A percentile compares a stretch with the other conserved stretches of the same genome.
phyloP scores from a whole-genome alignment of 2,888 invertebrate species.

The Exocentrus adspersus region DNA sequence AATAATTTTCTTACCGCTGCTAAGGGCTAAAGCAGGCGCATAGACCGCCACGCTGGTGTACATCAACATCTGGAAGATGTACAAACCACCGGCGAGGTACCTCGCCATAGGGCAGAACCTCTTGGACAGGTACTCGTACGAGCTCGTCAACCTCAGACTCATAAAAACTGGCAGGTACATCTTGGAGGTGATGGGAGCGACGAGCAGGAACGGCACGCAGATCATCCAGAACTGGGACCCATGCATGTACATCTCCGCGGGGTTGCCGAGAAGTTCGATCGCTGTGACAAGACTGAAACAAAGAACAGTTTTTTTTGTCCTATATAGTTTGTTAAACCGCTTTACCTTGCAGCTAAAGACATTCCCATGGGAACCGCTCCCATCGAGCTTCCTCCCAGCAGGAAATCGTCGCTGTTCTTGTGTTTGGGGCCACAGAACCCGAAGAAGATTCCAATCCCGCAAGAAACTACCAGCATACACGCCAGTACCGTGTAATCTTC shows the following conservation, averaged over 20 bases:
- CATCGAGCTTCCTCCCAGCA: slow-evolving; percentile 85
- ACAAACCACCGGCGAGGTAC: slow-evolving; percentile 72
- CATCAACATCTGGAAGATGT: slow-evolving; percentile 80
- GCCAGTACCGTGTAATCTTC: slow-evolving; percentile 82
- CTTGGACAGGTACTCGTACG: slow-evolving; percentile 83
- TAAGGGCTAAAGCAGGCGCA: slow-evolving; percentile 86
- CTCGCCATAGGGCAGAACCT: slow-evolving; percentile 72
- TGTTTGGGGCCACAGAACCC: slow-evolving; percentile 82
- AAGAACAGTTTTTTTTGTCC: too few species aligned
- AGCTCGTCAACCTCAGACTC: slow-evolving; percentile 83
- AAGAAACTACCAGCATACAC: slow-evolving; percentile 80
- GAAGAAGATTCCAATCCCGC: slow-evolving; percentile 86
- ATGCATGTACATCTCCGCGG: slow-evolving; percentile 89
- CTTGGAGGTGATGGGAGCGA: slow-evolving; percentile 81
- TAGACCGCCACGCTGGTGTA: slow-evolving; percentile 89
- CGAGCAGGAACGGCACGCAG: slow-evolving; percentile 80
- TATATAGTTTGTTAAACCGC: too few species aligned
- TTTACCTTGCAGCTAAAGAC: slow-evolving; percentile 84
- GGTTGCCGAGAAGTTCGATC: slow-evolving; percentile 89
- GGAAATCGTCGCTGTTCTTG: slow-evolving; percentile 80
- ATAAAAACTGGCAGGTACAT: slow-evolving; percentile 88
- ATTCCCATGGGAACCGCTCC: slow-evolving; percentile 88
- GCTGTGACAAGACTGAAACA: slow-evolving; percentile 89
- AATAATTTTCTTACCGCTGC: slow-evolving; percentile 71
- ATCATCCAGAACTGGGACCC: slow-evolving; percentile 91